These are phyloP conservation scores for Catocala fraxini DNA, from an alignment of 2,888 invertebrate genomes.

Conservation along the genomic window DNA sequence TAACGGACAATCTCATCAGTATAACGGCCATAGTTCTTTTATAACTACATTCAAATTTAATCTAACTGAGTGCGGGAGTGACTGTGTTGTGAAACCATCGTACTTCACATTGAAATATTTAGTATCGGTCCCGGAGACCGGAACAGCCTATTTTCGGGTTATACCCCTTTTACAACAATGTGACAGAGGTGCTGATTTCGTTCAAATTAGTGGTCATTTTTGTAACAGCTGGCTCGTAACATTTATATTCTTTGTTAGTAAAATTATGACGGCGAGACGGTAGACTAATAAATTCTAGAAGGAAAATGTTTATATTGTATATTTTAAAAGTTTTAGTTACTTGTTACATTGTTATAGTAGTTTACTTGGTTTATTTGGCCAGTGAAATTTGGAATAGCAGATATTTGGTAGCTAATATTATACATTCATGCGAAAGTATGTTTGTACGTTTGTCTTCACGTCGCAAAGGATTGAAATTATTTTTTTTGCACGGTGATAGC, in stretches of 20 bases:
- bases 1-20: slow-evolving; percentile 40
- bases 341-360: neutral
- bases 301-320: slow-evolving; percentile 16
- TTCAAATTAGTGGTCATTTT: slow-evolving; percentile 21
- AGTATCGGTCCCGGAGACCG: slow-evolving; percentile 51
- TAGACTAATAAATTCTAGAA: slow-evolving; percentile 22
- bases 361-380: neutral
- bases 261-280: slow-evolving; percentile 18
- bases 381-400: neutral
- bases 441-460: too few species aligned
- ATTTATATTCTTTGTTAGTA: slow-evolving; percentile 29
- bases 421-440: too few species aligned
- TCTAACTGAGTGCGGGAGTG: slow-evolving; percentile 72
- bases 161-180: slow-evolving; percentile 38
- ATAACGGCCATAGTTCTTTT: slow-evolving; percentile 56
- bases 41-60: slow-evolving; percentile 78
- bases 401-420: too few species aligned
- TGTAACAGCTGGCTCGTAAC: slow-evolving; percentile 16
- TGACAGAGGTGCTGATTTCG: slow-evolving; percentile 20
- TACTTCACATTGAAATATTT: slow-evolving; percentile 47
- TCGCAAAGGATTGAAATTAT: too few species aligned
- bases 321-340: slow-evolving; percentile 26
- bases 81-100: slow-evolving; percentile 63
- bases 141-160: slow-evolving; percentile 49
- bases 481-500: too few species aligned